phyloP scores from a whole-genome alignment of 2,888 invertebrate species.

The Autographa pulchrina region DNA sequence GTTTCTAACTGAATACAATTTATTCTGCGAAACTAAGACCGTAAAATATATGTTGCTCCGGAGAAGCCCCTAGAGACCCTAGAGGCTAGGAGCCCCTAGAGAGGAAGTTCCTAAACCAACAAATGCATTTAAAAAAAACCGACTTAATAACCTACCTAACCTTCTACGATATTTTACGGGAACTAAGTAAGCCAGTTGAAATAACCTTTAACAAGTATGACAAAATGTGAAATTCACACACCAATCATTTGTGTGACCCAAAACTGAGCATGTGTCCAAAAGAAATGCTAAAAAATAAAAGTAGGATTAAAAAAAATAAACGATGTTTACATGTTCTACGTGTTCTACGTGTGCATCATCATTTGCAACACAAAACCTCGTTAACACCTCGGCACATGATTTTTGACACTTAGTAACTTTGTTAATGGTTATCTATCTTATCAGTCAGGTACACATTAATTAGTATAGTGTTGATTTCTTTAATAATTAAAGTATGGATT shows the following conservation, averaged over 20 bases:
- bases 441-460: constrained; percentile 29
- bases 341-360: not conserved
- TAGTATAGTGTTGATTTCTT: not conserved
- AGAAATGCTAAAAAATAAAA: not conserved
- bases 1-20: constrained; percentile 20
- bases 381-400: not conserved
- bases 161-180: no score
- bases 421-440: constrained; percentile 9
- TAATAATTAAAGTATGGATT: not conserved
- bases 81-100: no score
- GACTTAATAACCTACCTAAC: no score
- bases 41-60: no score
- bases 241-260: not conserved
- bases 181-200: no score
- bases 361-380: constrained; percentile 44
- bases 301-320: not conserved
- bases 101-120: no score
- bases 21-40: no score
- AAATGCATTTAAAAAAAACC: no score
- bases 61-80: no score
- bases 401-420: constrained; percentile 2
- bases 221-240: no score
- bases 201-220: no score
- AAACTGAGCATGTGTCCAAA: not conserved
- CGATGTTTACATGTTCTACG: not conserved